These are phyloP conservation scores for Ploceus nigricollis DNA, from an alignment of 2,113 vertebrate species.

Conservation along the genomic window DNA sequence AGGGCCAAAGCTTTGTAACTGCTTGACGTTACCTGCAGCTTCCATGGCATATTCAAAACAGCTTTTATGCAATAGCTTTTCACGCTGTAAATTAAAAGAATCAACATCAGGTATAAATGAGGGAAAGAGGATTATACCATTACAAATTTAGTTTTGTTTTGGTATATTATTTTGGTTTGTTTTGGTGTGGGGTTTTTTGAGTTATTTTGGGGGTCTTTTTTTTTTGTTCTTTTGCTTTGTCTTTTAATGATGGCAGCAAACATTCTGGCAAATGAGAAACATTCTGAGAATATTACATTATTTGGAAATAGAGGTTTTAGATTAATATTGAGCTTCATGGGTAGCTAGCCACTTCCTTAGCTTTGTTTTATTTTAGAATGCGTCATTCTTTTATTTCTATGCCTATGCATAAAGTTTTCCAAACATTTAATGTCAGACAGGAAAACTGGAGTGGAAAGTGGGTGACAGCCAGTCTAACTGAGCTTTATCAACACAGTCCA, in stretches of 20 bases:
- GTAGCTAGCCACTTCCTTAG: constrained; percentile 20
- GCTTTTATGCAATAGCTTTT: background rate
- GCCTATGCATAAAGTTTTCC: constrained; percentile 17
- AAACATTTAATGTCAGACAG: constrained; percentile 46
- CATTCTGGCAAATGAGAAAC: background rate
- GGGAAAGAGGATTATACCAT: background rate
- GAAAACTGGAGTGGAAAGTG: constrained; percentile 60
- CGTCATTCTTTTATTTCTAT: constrained; percentile 26
- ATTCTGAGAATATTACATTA: background rate
- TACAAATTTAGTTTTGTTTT: background rate
- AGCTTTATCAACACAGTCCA: constrained; percentile 29
- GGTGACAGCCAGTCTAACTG: constrained; percentile 44
- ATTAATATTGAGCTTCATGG: background rate
- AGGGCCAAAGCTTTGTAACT: rapidly evolving
- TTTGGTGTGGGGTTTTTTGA: background rate
- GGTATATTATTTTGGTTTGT: too few relatives aligned
- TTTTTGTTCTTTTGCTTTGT: background rate
- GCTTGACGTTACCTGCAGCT: background rate
- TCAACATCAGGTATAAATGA: background rate
- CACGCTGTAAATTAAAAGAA: background rate
- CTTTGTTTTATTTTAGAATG: constrained; percentile 38
- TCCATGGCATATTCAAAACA: rapidly evolving
- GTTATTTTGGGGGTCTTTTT: background rate
- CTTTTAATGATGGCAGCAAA: background rate
- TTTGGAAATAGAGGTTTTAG: background rate